Percentiles rank a stretch among this genome's conserved stretches.
Evolutionary conservation across 2,888 invertebrate species (phyloP).

Genomic region (Deroplatys truncata): DNA sequence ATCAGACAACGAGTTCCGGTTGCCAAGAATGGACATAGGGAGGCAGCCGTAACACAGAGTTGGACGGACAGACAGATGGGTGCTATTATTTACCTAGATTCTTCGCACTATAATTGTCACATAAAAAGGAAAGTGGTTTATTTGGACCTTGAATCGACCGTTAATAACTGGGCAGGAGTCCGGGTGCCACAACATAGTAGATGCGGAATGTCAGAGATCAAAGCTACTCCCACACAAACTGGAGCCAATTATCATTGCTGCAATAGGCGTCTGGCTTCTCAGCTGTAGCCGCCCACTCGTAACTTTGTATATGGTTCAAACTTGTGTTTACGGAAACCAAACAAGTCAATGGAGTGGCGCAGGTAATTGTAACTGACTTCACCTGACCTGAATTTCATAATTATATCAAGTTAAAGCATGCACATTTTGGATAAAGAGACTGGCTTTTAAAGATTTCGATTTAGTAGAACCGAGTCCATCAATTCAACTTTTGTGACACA

Average conservation of each 20-base stretch:
- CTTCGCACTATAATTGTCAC: background rate
- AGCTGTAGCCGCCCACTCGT: background rate
- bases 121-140: background rate
- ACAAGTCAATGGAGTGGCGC: background rate
- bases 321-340: background rate
- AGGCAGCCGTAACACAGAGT: too few species aligned
- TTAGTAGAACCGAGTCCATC: too few species aligned
- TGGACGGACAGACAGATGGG: background rate
- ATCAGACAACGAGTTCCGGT: background rate
- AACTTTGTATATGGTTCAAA: background rate
- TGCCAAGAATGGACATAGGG: background rate
- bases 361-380: too few species aligned
- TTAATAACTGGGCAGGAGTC: background rate
- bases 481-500: too few species aligned
- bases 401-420: too few species aligned
- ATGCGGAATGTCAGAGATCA: background rate
- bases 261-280: background rate
- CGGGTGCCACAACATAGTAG: background rate
- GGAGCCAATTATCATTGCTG: background rate
- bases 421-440: too few species aligned
- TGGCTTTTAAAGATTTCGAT: too few species aligned
- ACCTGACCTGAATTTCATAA: too few species aligned
- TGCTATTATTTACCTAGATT: background rate
- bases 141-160: background rate
- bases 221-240: background rate